Percentiles rank a stretch among this genome's conserved stretches.
These are phyloP conservation scores for Protobothrops flavoviridis DNA, from an alignment of 2,113 vertebrate species.

Conservation along the genomic window DNA sequence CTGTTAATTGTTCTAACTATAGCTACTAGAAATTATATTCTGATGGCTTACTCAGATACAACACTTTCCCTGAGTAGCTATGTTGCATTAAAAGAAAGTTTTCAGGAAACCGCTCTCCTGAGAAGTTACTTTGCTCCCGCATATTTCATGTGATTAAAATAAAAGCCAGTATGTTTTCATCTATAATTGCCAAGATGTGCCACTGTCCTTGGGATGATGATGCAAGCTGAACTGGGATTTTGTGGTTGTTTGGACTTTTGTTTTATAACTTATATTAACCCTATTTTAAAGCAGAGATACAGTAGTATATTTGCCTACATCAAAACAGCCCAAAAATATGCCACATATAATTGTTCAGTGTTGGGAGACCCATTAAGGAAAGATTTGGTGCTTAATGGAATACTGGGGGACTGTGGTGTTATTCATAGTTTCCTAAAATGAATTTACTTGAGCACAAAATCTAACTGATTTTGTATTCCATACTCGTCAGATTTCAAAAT, in stretches of 20 bases:
- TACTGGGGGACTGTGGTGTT: background rate
- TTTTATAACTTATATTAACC: background rate
- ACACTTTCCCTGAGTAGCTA: background rate
- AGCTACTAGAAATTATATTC: background rate
- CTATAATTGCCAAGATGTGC: background rate
- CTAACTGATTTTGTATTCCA: background rate
- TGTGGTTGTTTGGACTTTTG: background rate
- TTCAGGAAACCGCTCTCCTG: too few species aligned
- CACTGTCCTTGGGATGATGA: background rate
- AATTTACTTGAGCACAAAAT: background rate
- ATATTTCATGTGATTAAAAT: background rate
- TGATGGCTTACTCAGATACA: background rate
- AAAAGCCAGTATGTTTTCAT: background rate
- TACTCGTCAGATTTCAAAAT: background rate
- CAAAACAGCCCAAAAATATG: background rate
- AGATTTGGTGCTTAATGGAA: background rate
- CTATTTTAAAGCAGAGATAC: background rate
- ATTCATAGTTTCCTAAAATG: background rate
- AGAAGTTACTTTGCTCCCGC: background rate
- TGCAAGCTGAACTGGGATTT: background rate
- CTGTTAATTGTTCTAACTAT: background rate
- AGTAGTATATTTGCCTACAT: background rate
- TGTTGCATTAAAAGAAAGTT: background rate
- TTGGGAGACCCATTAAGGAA: background rate
- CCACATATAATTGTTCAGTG: background rate